Evolutionary conservation across 2,113 vertebrate species (phyloP).

Genomic region (Hassar affinis): DNA sequence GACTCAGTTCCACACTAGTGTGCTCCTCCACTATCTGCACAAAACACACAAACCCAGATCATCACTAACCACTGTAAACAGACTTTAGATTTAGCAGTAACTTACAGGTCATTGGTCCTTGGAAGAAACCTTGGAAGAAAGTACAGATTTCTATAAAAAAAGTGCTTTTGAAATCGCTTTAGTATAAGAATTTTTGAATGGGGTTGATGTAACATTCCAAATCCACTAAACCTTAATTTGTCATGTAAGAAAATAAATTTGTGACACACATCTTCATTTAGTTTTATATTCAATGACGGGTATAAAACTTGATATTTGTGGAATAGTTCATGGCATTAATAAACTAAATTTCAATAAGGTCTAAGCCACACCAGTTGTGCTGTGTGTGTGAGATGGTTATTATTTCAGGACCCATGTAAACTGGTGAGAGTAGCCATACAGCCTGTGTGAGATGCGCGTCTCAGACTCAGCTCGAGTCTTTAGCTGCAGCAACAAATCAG

Average conservation of each 20-base stretch:
- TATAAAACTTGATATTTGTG: neutral
- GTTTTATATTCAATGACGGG: neutral
- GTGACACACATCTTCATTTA: neutral
- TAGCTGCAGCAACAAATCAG: no score
- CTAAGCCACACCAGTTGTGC: no score
- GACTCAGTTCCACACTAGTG: constrained; percentile 91
- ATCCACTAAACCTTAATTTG: neutral
- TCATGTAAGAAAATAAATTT: neutral
- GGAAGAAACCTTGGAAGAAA: neutral
- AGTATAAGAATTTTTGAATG: neutral
- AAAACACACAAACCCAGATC: constrained; percentile 3
- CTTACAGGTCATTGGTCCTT: neutral
- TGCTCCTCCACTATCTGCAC: constrained; percentile 91
- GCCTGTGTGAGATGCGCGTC: no score
- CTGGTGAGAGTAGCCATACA: no score
- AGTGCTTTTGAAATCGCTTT: neutral
- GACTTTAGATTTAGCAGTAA: neutral
- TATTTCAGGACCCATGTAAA: no score
- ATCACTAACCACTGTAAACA: neutral
- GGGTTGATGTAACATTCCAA: neutral
- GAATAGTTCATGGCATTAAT: neutral
- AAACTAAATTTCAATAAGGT: neutral
- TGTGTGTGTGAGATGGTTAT: no score
- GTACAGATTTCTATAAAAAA: neutral
- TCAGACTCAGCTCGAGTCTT: no score